These are phyloP conservation scores for Lepidocyrtinus sp. DNA, from an alignment of 2,888 invertebrate species.

Conservation along the genomic window DNA sequence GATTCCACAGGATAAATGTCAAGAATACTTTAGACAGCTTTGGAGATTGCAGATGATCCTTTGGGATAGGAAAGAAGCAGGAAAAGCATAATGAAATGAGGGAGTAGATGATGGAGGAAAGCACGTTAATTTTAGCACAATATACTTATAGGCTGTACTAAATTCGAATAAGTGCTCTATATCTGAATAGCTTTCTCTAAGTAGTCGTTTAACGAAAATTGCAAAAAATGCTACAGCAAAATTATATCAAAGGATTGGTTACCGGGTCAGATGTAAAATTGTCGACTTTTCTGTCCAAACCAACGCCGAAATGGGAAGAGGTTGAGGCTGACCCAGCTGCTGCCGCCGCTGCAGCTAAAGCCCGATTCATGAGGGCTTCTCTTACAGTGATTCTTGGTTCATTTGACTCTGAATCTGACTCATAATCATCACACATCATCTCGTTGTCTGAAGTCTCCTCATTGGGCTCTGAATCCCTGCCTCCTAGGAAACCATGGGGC, in stretches of 20 bases:
- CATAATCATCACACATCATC: conserved; percentile 62
- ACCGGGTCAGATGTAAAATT: conserved; percentile 44
- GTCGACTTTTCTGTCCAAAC: conserved; percentile 32
- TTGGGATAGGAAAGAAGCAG: conserved; percentile 30
- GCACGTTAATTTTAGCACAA: too few species aligned
- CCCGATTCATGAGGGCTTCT: conserved; percentile 64
- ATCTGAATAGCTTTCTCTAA: too few species aligned
- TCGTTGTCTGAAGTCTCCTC: conserved; percentile 64
- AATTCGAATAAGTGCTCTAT: too few species aligned
- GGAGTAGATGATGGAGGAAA: conserved; percentile 2
- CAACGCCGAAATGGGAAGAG: conserved; percentile 35
- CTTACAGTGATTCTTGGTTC: conserved; percentile 62
- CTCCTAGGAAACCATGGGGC: conserved; percentile 30
- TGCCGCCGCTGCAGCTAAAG: conserved; percentile 61
- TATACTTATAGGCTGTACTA: too few species aligned
- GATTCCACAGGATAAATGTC: neutral
- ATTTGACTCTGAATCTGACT: conserved; percentile 63
- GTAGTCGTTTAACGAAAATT: neutral
- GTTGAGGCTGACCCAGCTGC: conserved; percentile 32
- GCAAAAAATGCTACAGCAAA: neutral
- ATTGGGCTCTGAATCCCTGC: conserved; percentile 38
- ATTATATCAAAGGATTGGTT: conserved; percentile 20
- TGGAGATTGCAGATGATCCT: conserved; percentile 50
- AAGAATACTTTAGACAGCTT: conserved; percentile 49
- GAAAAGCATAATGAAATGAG: neutral